Base-by-base conservation (phyloP, 1,140 invertebrate species). In the Anthonomus grandis region DNA sequence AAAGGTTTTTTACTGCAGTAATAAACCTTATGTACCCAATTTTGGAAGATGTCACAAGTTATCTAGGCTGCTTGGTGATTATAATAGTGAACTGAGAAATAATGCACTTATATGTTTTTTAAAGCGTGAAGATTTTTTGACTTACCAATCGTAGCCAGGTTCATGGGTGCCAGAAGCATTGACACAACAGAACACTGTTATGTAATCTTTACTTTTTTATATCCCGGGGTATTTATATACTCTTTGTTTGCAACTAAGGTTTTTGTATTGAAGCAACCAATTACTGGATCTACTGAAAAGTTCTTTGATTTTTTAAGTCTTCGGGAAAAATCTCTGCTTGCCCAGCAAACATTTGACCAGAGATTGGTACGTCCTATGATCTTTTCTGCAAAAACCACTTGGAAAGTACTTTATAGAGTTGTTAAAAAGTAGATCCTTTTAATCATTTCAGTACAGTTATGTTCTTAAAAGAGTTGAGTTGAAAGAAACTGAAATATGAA, bases 341-440 rank as follows among this genome's bases (percentile, higher is more conserved):
- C 38, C 41, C 41, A 34, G 23, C 21, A 47, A 41, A 58, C 57
- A 60, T n/a, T n/a, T n/a, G n/a, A n/a, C n/a, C 60, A 23, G 56
- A 63, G 49, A 60, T 49, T 39, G 51, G 57, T 21, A 59, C 39
- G 6, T 46, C 60, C 25, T 51, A 41, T 34, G 60, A 19, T 63
- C 57, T 48, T 56, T 60, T 63, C 34, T 63, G 57, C 37, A 60
- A 27, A 44, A 63, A 60, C 60, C 60, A 63, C 21, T 48, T 56
- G 23, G 34, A 37, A 57, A 63, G 46, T 31, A 39, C 57, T 42
- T 63, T 57, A 54, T 63, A 49, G 23, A 63, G 46, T 50, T 60
- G 38, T 51, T 34, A 9, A 57, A 50, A 57, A 31, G 46, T 59
- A 15, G 57, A 59, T 38, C 36, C n/a, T n/a, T n/a, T n/a, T n/a